Evolutionary conservation across 2,797 vertebrate species (phyloP), one percentile per base, ranked within the genome.

Genomic region (Sebastolobus alascanus): DNA sequence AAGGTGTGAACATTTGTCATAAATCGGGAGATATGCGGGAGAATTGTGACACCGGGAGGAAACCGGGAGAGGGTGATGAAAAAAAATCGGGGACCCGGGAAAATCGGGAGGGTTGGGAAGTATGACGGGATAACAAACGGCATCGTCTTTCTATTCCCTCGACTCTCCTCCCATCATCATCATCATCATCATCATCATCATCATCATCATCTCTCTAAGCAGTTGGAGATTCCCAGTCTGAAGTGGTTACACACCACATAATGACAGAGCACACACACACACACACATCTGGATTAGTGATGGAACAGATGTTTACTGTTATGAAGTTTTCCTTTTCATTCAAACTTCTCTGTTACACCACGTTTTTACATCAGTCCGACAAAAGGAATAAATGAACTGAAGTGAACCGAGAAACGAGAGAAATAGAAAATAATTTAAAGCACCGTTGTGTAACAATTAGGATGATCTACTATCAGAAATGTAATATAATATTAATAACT

Each of bases 221-320:
- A 69, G 64, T 55, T 66, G 63, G 72, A 89, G 81, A 86, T 77
- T 82, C 79, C 56, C 73, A 46, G 54, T 77, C 50, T 87, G 80
- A 88, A 86, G 92, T 86, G 89, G 90, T 86, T 70, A 55, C 81
- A 79, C 76, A 67, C 89, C 85, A 81, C 88, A 87, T 88, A 91
- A 91, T 92, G 76, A 92, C 68, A 89, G 84, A 90, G 83, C 22
- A 0, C 9, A 0, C 78, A 66, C 70, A 65, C 37, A 69, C 71
- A 68, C 43, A 50, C 55, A 56, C 54, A 33, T 11, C 20, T 52
- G 50, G 50, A 82, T 84, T 66, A 82, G 68, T 14, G 25, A 70
- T 22, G 16, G 66, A 70, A 43, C 84, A 87, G 64, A 88, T 87
- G 87, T 86, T 84, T 71, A 79, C 55, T 38, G 31, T 82, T 73